These are phyloP conservation scores for Leptobrachium ailaonicum DNA, from an alignment of 2,113 vertebrate genomes.

Conservation along the genomic window DNA sequence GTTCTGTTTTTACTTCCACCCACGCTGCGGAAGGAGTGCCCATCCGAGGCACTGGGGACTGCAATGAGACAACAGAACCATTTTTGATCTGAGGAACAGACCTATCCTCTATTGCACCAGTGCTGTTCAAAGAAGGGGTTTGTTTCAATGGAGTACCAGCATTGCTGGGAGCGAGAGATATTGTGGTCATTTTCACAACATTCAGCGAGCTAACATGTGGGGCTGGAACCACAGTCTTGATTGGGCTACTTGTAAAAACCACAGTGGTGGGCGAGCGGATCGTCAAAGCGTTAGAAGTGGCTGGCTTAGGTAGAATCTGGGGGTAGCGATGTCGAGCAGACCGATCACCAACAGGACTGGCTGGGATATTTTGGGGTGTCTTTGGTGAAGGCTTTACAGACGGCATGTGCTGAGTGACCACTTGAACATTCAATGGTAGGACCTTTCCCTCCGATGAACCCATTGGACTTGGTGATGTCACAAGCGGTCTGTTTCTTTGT, in stretches of 20 bases:
- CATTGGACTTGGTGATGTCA: slow-evolving; percentile 87
- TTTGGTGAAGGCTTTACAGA: slow-evolving; percentile 87
- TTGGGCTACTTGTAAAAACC: slow-evolving; percentile 89
- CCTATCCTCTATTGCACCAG: slow-evolving; percentile 70
- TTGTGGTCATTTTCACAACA: slow-evolving; percentile 92
- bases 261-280: slow-evolving; percentile 91
- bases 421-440: slow-evolving; percentile 91
- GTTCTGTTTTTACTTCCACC: slow-evolving; percentile 84
- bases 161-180: slow-evolving; percentile 83
- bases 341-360: slow-evolving; percentile 85
- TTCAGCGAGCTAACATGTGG: slow-evolving; percentile 89
- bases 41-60: slow-evolving; percentile 73
- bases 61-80: slow-evolving; percentile 77
- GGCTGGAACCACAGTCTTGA: slow-evolving; percentile 90
- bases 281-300: slow-evolving; percentile 79
- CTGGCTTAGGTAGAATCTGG: slow-evolving; percentile 94
- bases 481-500: slow-evolving; percentile 82
- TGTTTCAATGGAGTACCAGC: slow-evolving; percentile 73
- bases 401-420: slow-evolving; percentile 92
- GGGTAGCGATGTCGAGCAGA: slow-evolving; percentile 88
- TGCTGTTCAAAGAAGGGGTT: slow-evolving; percentile 70
- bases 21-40: slow-evolving; percentile 57
- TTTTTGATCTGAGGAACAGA: slow-evolving; percentile 75
- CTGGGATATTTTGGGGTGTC: slow-evolving; percentile 80
- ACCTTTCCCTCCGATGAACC: slow-evolving; percentile 85